Conservation (phyloP, 1,140 invertebrate genomes). For the Macrobrachium rosenbergii region DNA sequence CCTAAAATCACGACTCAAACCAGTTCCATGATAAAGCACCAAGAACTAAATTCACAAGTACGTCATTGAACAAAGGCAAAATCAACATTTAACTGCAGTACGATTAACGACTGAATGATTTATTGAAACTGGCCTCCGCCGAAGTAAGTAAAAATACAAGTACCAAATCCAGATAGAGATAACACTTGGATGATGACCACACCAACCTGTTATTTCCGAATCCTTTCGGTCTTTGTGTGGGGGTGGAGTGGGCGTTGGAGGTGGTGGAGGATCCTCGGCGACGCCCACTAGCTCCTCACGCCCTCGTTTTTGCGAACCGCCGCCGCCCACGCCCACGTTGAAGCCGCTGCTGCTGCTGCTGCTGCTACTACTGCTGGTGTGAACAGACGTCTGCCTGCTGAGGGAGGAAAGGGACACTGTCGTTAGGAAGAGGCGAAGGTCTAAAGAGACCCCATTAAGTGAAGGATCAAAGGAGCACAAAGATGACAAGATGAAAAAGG, state of each 20-base stretch:
- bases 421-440: background rate
- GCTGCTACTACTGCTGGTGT: conserved; percentile 28
- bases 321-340: conserved; percentile 3
- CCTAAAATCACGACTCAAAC: too few species aligned
- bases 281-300: conserved; percentile 20
- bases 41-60: too few species aligned
- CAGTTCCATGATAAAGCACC: too few species aligned
- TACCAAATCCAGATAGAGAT: too few species aligned
- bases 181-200: too few species aligned
- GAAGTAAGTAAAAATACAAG: too few species aligned
- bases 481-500: background rate
- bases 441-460: background rate
- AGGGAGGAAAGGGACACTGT: background rate
- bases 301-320: conserved; percentile 17
- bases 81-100: too few species aligned
- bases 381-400: conserved; percentile 31
- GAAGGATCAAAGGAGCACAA: background rate
- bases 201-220: conserved; percentile 38
- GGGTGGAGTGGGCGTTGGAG: background rate
- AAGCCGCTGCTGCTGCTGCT: conserved; percentile 45
- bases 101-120: too few species aligned
- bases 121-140: too few species aligned
- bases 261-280: too few species aligned
- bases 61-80: too few species aligned
- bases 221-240: conserved; percentile 31